Conservation (phyloP, 2,888 invertebrate genomes). For the Amorpha juglandis region DNA sequence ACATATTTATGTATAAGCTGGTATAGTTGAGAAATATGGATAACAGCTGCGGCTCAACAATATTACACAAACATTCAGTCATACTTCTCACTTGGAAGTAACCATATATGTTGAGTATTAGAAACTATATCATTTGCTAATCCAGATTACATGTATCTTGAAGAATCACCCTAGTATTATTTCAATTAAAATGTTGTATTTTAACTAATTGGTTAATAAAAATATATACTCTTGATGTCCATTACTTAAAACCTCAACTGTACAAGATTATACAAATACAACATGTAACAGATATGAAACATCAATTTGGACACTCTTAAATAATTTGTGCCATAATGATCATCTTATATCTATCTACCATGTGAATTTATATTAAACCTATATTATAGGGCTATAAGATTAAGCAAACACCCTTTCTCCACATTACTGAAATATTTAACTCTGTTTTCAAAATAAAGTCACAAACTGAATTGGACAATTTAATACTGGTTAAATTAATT, state of each 20-base stretch:
- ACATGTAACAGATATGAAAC: slow-evolving; percentile 17
- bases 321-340: slow-evolving; percentile 27
- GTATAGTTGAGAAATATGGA: slow-evolving; percentile 22
- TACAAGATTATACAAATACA: slow-evolving; percentile 25
- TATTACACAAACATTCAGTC: slow-evolving; percentile 20
- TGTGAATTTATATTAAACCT: slow-evolving; percentile 20
- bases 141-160: not conserved
- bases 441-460: slow-evolving; percentile 27
- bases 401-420: not conserved
- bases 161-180: not conserved
- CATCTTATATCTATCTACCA: slow-evolving; percentile 17
- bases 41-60: not conserved
- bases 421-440: slow-evolving; percentile 8
- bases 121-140: slow-evolving; percentile 8
- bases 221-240: slow-evolving; percentile 16
- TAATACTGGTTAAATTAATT: slow-evolving; percentile 45
- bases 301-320: slow-evolving; percentile 19
- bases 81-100: slow-evolving; percentile 3
- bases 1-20: slow-evolving; percentile 22
- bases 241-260: slow-evolving; percentile 22
- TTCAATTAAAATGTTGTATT: not conserved
- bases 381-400: slow-evolving; percentile 13
- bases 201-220: not conserved
- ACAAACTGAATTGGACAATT: slow-evolving; percentile 34
- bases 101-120: slow-evolving; percentile 16